These are phyloP conservation scores for Melieria picta DNA, from an alignment of 2,888 invertebrate species.

Conservation along the genomic window DNA sequence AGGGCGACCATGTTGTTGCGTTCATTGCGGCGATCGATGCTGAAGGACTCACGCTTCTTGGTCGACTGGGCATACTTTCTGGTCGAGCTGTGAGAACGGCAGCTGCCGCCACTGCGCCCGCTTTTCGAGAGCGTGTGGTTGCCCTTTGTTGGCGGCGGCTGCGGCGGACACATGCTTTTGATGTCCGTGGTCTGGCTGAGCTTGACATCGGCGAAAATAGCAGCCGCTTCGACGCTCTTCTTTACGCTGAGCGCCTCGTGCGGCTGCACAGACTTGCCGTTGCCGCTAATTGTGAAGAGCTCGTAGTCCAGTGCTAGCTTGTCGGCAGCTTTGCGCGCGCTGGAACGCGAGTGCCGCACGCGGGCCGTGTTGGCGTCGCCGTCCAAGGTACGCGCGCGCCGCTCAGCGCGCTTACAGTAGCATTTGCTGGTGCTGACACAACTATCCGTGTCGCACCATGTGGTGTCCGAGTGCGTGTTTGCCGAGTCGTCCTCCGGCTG, in stretches of 20 bases:
- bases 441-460: slow-evolving; percentile 84
- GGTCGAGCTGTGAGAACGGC: slow-evolving; percentile 50
- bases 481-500: slow-evolving; percentile 65
- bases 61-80: slow-evolving; percentile 46
- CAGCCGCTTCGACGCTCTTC: slow-evolving; percentile 89
- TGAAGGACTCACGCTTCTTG: slow-evolving; percentile 54
- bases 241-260: slow-evolving; percentile 84
- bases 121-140: slow-evolving; percentile 25
- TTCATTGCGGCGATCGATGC: slow-evolving; percentile 53
- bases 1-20: slow-evolving; percentile 42
- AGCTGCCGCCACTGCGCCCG: slow-evolving; percentile 42
- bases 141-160: slow-evolving; percentile 32
- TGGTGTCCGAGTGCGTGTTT: slow-evolving; percentile 64
- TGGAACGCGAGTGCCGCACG: slow-evolving; percentile 51
- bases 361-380: slow-evolving; percentile 29
- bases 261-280: slow-evolving; percentile 70
- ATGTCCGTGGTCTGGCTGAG: slow-evolving; percentile 78
- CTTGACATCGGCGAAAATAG: slow-evolving; percentile 81
- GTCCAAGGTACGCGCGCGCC: slow-evolving; percentile 36
- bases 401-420: slow-evolving; percentile 72
- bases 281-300: slow-evolving; percentile 70
- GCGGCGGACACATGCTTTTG: slow-evolving; percentile 63
- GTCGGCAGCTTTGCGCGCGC: slow-evolving; percentile 67
- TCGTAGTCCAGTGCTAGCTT: slow-evolving; percentile 82
- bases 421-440: slow-evolving; percentile 89